These are phyloP conservation scores for Theropithecus gelada DNA, from an alignment of 2,113 vertebrate species.

Conservation along the genomic window DNA sequence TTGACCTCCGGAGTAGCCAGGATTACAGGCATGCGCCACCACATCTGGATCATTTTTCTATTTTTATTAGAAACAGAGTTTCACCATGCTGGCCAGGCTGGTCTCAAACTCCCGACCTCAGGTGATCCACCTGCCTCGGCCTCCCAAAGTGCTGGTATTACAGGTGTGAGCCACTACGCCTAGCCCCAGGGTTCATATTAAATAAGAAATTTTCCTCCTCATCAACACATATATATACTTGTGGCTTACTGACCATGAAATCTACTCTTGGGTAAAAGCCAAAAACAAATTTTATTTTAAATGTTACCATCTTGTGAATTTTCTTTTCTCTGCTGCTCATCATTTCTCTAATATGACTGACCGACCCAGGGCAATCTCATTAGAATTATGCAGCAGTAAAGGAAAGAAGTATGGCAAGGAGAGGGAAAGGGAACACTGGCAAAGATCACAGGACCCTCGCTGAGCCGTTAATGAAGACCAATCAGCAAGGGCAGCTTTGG, in stretches of 20 bases:
- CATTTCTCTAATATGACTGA: not conserved
- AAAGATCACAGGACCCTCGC: not conserved
- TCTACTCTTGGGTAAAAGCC: not conserved
- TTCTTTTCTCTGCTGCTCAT: not conserved
- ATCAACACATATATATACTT: not conserved
- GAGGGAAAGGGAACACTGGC: not conserved
- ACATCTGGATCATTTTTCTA: too few species aligned
- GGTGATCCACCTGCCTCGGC: too few species aligned
- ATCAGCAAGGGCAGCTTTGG: fast-evolving
- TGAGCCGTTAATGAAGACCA: not conserved
- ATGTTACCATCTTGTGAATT: not conserved
- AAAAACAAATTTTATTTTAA: not conserved
- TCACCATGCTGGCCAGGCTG: too few species aligned
- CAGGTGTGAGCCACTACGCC: too few species aligned
- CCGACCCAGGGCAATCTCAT: not conserved
- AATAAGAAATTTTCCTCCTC: not conserved
- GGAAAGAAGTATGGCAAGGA: not conserved
- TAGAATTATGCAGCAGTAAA: not conserved
- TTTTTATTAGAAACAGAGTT: too few species aligned
- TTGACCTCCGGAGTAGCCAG: too few species aligned
- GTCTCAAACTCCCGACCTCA: too few species aligned
- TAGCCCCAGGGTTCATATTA: not conserved
- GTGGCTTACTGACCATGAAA: not conserved
- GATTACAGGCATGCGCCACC: too few species aligned
- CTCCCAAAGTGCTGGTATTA: too few species aligned